phyloP scores from a whole-genome alignment of 2,113 vertebrate species.

The Pluvialis apricaria region DNA sequence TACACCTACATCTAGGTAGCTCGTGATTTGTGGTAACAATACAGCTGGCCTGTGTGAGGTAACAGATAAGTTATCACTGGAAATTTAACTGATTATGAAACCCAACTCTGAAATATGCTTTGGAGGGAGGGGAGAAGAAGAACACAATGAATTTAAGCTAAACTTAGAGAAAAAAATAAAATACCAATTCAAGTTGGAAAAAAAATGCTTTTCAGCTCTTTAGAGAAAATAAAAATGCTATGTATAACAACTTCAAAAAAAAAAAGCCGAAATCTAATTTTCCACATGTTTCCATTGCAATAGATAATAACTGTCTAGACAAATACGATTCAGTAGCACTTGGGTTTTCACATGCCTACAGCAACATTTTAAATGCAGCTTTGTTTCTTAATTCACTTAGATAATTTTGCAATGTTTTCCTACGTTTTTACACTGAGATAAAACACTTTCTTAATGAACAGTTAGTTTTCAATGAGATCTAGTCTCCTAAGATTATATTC shows the following conservation, averaged over 20 bases:
- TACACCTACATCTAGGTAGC: neutral
- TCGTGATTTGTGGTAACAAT: neutral
- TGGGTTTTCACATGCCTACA: rapidly evolving
- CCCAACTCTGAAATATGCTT: rapidly evolving
- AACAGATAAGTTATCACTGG: neutral
- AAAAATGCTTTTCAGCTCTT: neutral
- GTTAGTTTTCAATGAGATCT: neutral
- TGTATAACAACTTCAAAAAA: neutral
- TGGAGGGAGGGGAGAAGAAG: rapidly evolving
- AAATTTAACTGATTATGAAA: neutral
- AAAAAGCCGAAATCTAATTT: neutral
- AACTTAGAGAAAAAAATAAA: neutral
- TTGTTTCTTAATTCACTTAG: neutral
- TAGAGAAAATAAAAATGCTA: neutral
- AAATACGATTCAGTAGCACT: neutral
- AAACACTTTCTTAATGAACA: neutral
- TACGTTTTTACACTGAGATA: neutral
- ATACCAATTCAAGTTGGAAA: neutral
- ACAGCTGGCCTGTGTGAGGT: rapidly evolving
- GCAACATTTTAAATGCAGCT: neutral
- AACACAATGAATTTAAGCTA: neutral
- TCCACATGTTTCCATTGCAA: neutral
- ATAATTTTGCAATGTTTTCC: neutral
- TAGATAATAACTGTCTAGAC: neutral
- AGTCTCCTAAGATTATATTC: neutral